A percentile compares a stretch with the other conserved stretches of the same genome.
phyloP scores from a whole-genome alignment of 2,888 invertebrate species.

The Baronia brevicornis region DNA sequence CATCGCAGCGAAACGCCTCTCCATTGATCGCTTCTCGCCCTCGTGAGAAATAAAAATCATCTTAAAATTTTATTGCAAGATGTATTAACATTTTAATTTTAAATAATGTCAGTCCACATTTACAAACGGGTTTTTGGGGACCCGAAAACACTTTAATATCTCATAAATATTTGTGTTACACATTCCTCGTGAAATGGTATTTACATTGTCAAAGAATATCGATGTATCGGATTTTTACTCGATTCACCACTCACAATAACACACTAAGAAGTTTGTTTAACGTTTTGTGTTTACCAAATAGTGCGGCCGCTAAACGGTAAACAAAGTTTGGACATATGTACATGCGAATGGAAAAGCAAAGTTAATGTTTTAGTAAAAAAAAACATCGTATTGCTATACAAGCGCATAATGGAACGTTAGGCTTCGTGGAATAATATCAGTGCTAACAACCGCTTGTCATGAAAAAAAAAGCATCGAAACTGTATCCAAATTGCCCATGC shows the following conservation, averaged over 20 bases:
- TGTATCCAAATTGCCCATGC: constrained; percentile 45
- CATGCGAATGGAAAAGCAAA: constrained; percentile 12
- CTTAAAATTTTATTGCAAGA: too few relatives aligned
- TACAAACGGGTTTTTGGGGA: too few relatives aligned
- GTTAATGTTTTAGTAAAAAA: constrained; percentile 24
- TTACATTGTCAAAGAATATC: too few relatives aligned
- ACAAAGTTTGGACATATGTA: constrained; percentile 15
- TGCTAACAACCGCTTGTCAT: constrained; percentile 33
- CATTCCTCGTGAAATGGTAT: neutral
- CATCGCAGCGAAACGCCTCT: too few relatives aligned
- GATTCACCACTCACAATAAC: constrained; percentile 27
- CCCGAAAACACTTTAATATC: too few relatives aligned
- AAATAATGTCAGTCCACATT: too few relatives aligned
- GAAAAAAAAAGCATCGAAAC: constrained; percentile 36
- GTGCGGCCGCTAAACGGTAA: constrained; percentile 20
- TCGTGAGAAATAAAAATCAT: too few relatives aligned
- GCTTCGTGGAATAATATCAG: constrained; percentile 36
- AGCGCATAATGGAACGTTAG: constrained; percentile 31
- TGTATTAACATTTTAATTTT: too few relatives aligned
- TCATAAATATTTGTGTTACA: neutral
- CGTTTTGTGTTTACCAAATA: constrained; percentile 26
- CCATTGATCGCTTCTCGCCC: too few relatives aligned
- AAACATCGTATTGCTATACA: too few relatives aligned
- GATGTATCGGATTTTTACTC: constrained; percentile 19
- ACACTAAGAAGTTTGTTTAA: constrained; percentile 26